Percentiles rank a stretch among this genome's conserved stretches.
These are phyloP conservation scores for Microtus agrestis DNA, from an alignment of 2,797 vertebrate species.

Conservation along the genomic window DNA sequence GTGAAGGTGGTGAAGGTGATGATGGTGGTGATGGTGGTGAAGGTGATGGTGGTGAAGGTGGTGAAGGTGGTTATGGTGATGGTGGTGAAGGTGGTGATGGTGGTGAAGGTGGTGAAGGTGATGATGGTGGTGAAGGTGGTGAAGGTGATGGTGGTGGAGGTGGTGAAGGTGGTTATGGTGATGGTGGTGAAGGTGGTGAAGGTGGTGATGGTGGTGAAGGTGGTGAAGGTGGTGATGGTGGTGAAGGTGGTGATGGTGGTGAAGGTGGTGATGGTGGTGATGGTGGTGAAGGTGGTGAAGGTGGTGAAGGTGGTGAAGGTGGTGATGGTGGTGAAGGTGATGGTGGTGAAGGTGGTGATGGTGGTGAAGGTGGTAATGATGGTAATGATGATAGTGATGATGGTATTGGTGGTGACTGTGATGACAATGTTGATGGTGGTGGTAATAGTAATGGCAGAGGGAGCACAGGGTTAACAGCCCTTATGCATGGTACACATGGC, in stretches of 20 bases:
- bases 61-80: no score
- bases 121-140: rapidly evolving
- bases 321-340: background rate
- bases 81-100: no score
- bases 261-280: background rate
- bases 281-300: background rate
- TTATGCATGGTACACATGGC: background rate
- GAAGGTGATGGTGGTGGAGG: rapidly evolving
- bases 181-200: rapidly evolving
- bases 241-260: no score
- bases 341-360: rapidly evolving
- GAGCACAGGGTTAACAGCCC: background rate
- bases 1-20: background rate
- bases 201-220: no score
- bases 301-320: background rate
- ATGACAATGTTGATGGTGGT: rapidly evolving
- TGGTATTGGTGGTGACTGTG: rapidly evolving
- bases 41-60: no score
- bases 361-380: background rate
- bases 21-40: background rate
- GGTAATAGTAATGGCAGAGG: rapidly evolving
- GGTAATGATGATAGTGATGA: background rate
- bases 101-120: rapidly evolving
- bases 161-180: rapidly evolving
- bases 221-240: no score